A percentile compares a stretch with the other conserved stretches of the same genome.
phyloP scores from a whole-genome alignment of 2,797 vertebrate genomes.

The Micropoecilia bifurca region DNA sequence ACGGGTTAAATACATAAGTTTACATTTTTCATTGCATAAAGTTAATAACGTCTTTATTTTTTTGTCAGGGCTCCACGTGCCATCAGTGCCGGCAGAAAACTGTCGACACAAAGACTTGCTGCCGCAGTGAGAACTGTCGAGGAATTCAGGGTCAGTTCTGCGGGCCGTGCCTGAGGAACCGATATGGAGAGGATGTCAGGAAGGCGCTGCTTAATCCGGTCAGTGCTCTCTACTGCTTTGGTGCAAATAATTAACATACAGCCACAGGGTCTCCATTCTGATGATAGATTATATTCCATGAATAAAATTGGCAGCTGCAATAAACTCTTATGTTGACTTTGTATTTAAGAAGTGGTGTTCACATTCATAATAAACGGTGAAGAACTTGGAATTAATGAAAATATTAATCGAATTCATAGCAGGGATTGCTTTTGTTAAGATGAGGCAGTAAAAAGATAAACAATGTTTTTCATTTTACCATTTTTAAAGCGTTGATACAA shows the following conservation, averaged over 20 bases:
- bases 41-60: background rate
- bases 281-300: background rate
- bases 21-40: background rate
- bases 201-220: slow-evolving; percentile 82
- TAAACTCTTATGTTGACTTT: background rate
- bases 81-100: slow-evolving; percentile 87
- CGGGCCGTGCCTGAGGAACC: slow-evolving; percentile 83
- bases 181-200: slow-evolving; percentile 83
- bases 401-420: background rate
- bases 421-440: background rate
- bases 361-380: background rate
- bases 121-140: slow-evolving; percentile 75
- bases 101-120: slow-evolving; percentile 82
- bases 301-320: background rate
- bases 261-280: background rate
- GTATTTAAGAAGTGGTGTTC: background rate
- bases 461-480: background rate
- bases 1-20: background rate
- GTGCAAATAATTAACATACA: background rate
- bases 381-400: background rate
- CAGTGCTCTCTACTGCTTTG: slow-evolving; percentile 27
- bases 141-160: slow-evolving; percentile 85
- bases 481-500: background rate
- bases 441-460: too few relatives aligned
- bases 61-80: slow-evolving; percentile 81